Percentiles rank a stretch among this genome's conserved stretches.
Evolutionary conservation across 2,888 invertebrate genomes (phyloP).

Genomic region (Helicoverpa assulta): DNA sequence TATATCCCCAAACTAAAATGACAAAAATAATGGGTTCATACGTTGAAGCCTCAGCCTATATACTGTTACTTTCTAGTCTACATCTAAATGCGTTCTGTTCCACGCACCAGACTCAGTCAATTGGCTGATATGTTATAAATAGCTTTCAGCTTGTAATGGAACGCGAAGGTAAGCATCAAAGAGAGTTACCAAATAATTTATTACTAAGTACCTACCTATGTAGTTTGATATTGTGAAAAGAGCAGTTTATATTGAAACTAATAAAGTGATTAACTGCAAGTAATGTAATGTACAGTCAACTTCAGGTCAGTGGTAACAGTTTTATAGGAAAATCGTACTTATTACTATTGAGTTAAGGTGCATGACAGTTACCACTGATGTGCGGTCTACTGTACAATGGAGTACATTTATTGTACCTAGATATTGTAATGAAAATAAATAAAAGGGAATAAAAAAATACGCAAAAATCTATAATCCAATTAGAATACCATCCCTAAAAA

Average conservation of each 20-base stretch:
- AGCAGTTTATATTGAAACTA: constrained; percentile 13
- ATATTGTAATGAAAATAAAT: neutral
- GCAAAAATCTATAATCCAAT: neutral
- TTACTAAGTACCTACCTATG: constrained; percentile 28
- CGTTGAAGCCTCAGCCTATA: constrained; percentile 3
- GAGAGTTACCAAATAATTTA: constrained; percentile 71
- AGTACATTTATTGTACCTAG: constrained; percentile 11
- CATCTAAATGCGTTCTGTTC: constrained; percentile 42
- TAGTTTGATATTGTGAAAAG: constrained; percentile 41
- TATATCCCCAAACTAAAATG: too few species aligned
- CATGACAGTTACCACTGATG: too few species aligned
- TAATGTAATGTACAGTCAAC: too few species aligned
- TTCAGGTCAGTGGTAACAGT: too few species aligned
- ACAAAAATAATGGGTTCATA: neutral
- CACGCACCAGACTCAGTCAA: constrained; percentile 20
- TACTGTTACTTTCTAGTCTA: constrained; percentile 54
- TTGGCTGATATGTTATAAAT: constrained; percentile 25
- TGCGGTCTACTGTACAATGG: too few species aligned
- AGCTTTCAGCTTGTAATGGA: constrained; percentile 23
- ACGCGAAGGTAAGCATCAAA: constrained; percentile 57
- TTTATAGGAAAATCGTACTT: too few species aligned
- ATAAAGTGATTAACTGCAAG: too few species aligned
- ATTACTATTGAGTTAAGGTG: too few species aligned
- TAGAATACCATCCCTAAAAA: neutral
- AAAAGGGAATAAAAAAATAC: neutral